phyloP scores from a whole-genome alignment of 2,797 vertebrate genomes.

The Dryobates pubescens region DNA sequence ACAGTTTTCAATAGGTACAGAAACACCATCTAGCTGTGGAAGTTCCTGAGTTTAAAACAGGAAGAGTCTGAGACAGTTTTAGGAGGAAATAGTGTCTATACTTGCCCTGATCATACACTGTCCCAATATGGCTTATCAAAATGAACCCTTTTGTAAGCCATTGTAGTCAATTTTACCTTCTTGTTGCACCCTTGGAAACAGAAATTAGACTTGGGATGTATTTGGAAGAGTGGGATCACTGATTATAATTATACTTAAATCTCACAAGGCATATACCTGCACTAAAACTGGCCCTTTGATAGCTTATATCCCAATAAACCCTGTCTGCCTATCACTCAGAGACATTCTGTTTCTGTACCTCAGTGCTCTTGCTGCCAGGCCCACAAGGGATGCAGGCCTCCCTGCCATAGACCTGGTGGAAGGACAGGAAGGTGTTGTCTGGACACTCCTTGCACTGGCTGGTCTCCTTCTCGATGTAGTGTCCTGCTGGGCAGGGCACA shows the following conservation, averaged over 20 bases:
- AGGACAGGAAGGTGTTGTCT: constrained; percentile 85
- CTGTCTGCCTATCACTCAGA: neutral
- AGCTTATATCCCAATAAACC: neutral
- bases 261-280: neutral
- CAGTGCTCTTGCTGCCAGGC: constrained; percentile 89
- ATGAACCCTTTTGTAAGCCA: neutral
- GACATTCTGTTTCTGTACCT: constrained; percentile 66
- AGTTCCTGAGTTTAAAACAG: neutral
- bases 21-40: neutral
- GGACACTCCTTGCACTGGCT: constrained; percentile 93
- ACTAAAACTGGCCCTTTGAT: neutral
- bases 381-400: constrained; percentile 91
- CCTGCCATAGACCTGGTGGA: constrained; percentile 84
- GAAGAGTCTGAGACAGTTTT: neutral
- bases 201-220: neutral
- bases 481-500: constrained; percentile 90
- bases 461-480: constrained; percentile 89
- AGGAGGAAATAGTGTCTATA: rapidly evolving
- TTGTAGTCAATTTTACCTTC: neutral
- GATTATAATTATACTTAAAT: neutral
- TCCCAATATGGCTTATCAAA: neutral
- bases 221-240: neutral
- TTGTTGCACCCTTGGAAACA: neutral
- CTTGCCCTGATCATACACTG: neutral
- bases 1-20: neutral